phyloP scores from a whole-genome alignment of 2,888 invertebrate genomes.

The Tetragnatha montana region DNA sequence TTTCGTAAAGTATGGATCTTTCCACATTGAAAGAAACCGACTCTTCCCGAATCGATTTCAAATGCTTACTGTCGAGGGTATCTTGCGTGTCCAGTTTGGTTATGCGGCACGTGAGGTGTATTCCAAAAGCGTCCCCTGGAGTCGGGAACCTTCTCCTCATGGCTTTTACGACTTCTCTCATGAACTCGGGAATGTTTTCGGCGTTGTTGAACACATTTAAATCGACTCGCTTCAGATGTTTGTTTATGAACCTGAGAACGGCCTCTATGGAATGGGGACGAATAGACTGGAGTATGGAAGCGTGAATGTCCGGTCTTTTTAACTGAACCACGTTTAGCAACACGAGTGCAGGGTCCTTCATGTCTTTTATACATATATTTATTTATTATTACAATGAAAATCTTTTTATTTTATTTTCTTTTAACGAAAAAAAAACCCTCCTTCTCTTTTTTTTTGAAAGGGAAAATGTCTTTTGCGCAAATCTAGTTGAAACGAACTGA shows the following conservation, averaged over 20 bases:
- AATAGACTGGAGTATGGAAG: neutral
- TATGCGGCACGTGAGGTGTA: constrained; percentile 26
- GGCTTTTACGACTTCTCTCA: neutral
- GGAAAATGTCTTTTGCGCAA: too few relatives aligned
- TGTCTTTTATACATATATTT: neutral
- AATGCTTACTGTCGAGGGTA: constrained; percentile 43
- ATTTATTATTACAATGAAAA: too few relatives aligned
- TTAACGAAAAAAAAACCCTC: too few relatives aligned
- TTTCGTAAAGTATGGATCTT: neutral
- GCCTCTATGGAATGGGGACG: neutral
- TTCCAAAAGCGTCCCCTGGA: constrained; percentile 36
- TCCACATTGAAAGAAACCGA: constrained; percentile 4
- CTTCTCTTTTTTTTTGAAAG: too few relatives aligned
- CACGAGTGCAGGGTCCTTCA: neutral
- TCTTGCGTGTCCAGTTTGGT: constrained; percentile 32
- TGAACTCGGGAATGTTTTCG: constrained; percentile 14
- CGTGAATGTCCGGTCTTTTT: neutral
- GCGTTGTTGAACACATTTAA: constrained; percentile 3
- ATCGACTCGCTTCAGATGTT: neutral
- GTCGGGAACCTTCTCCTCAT: neutral
- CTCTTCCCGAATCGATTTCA: neutral
- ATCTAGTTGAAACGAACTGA: too few relatives aligned
- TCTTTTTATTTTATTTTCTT: too few relatives aligned
- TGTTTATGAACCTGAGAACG: neutral
- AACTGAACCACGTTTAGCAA: neutral